A percentile compares a stretch with the other conserved stretches of the same genome.
Conservation (phyloP, 2,797 vertebrate species). For the Pipistrellus nathusii region DNA sequence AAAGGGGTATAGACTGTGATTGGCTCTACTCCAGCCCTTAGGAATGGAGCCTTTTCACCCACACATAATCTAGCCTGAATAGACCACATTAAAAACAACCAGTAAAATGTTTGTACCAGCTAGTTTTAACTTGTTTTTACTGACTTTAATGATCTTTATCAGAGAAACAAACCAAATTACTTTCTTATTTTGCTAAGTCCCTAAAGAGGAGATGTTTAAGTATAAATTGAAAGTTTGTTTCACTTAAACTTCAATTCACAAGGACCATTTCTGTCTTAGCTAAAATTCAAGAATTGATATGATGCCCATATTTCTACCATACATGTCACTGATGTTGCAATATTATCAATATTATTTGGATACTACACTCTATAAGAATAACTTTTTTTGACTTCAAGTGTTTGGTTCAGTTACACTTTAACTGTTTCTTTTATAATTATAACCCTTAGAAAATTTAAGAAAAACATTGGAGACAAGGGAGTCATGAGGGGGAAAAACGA, state of each 20-base stretch:
- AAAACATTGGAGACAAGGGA: not conserved
- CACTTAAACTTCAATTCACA: not conserved
- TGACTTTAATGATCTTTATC: slow-evolving; percentile 3
- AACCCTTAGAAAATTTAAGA: not conserved
- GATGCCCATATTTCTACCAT: not conserved
- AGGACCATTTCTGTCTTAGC: not conserved
- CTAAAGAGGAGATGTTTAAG: not conserved
- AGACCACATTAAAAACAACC: not conserved
- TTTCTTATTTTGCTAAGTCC: slow-evolving; percentile 4
- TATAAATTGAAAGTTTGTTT: not conserved
- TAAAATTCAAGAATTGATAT: not conserved
- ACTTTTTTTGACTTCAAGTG: not conserved
- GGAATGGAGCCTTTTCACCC: not conserved
- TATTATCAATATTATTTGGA: not conserved
- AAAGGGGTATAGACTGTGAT: not conserved
- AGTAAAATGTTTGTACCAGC: not conserved
- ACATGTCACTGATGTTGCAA: not conserved
- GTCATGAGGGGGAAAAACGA: not conserved
- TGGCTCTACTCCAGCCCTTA: not conserved
- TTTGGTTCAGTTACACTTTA: not conserved
- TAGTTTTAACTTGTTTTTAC: not conserved
- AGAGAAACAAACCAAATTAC: not conserved
- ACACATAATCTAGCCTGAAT: not conserved
- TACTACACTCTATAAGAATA: not conserved
- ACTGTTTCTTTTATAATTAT: not conserved